phyloP scores from a whole-genome alignment of 2,113 vertebrate species.

The Xenopus tropicalis region UCB_Xtro_10.0 CM004444.2:56308001-56308500 shows the following conservation, averaged over 20 bases:
- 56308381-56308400: too few relatives aligned
- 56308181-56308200: background rate
- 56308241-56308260: background rate
- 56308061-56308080: background rate
- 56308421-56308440: too few relatives aligned
- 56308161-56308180: background rate
- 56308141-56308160: background rate
- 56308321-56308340: too few relatives aligned
- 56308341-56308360: too few relatives aligned
- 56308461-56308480: too few relatives aligned
- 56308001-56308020: constrained; percentile 17
- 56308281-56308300: background rate
- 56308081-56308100: constrained; percentile 16
- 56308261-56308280: background rate
- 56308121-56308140: background rate
- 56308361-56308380: too few relatives aligned
- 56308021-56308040: constrained; percentile 15
- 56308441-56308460: too few relatives aligned
- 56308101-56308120: background rate
- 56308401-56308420: too few relatives aligned
- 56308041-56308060: constrained; percentile 12
- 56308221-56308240: background rate
- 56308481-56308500: too few relatives aligned
- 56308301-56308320: too few relatives aligned
- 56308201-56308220: background rate